Percentiles rank a stretch among this genome's conserved stretches.
These are phyloP conservation scores for Brachypteracias leptosomus DNA, from an alignment of 2,113 vertebrate genomes.

Conservation along the genomic window DNA sequence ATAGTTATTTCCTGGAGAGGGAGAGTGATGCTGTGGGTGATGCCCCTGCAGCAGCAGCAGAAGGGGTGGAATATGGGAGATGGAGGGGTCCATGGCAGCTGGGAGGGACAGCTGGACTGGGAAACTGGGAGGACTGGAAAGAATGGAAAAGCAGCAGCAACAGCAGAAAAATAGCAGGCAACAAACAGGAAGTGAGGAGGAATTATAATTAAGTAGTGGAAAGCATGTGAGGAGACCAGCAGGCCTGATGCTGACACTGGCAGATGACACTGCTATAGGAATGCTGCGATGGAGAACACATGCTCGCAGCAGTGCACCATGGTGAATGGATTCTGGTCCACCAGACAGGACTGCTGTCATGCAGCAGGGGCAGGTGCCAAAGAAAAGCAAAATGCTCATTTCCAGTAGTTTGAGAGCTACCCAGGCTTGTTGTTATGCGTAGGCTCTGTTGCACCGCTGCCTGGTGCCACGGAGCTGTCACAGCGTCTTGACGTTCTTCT, in stretches of 20 bases:
- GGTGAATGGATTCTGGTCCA: background rate
- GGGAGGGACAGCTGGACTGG: slow-evolving; percentile 8
- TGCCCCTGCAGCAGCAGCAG: background rate
- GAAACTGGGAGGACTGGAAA: background rate
- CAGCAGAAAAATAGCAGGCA: background rate
- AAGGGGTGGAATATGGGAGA: background rate
- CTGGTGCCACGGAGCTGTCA: background rate
- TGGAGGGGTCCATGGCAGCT: background rate
- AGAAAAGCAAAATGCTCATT: background rate
- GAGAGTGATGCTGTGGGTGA: background rate
- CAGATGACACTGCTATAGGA: background rate
- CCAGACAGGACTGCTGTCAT: background rate
- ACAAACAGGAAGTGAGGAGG: background rate
- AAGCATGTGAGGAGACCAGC: background rate
- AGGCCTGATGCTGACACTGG: background rate
- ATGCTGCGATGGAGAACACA: background rate
- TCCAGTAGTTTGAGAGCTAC: background rate
- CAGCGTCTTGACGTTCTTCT: background rate
- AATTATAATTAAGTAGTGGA: background rate
- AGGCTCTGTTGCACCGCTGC: background rate
- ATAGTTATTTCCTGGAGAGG: slow-evolving; percentile 54
- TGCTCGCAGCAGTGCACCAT: background rate
- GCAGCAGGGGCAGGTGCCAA: background rate
- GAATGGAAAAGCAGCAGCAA: background rate
- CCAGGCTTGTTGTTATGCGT: background rate